Evolutionary conservation across 2,888 invertebrate genomes (phyloP), one percentile per base, ranked within the genome.

Genomic region (Didymodactylos carnosus): DNA sequence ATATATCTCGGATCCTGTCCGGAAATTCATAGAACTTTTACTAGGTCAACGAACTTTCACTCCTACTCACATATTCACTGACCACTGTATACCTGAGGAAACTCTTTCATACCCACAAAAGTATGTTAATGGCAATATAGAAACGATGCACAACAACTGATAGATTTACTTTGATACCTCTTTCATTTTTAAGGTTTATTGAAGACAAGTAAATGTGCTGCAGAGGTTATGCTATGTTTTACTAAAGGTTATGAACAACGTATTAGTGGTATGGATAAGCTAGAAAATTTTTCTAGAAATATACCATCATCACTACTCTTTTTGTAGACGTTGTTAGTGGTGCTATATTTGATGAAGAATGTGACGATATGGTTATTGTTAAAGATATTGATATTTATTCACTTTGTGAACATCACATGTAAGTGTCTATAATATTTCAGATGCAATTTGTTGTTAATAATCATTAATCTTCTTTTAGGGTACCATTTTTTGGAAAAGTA

Each of bases 301-400:
- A 46, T 19, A 19, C 19, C 16, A 19, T 16, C 19, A 16, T 16
- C 46, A 16, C 16, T 46, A 19, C 19, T 19, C 77, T n/a, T n/a
- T n/a, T 79, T 79, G 76, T 77, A 78, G 88, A 88, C 2, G 87
- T 95, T 1, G 85, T 98, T 19, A 97, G 97, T 84, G 93, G 92
- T 79, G 98, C 97, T 0, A 90, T 98, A 76, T 98, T 98, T 84
- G 93, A 97, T 80, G 98, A 98, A 81, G 94, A 98, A 83, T 94
- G 95, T 80, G 98, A 98, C 81, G 97, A 98, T 84, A 94, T 98
- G 95, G 97, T 98, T 3, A 94, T 98, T 0, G 97, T 98, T 0
- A 94, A 94, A 83, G 95, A 98, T 83, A 98, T 98, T 78, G 98
- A 98, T 85, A 97, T 98, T 94, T 98, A 97, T 84, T 95, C 95